Evolutionary conservation across 2,888 invertebrate genomes (phyloP).

Genomic region (Charanyca ferruginea): DNA sequence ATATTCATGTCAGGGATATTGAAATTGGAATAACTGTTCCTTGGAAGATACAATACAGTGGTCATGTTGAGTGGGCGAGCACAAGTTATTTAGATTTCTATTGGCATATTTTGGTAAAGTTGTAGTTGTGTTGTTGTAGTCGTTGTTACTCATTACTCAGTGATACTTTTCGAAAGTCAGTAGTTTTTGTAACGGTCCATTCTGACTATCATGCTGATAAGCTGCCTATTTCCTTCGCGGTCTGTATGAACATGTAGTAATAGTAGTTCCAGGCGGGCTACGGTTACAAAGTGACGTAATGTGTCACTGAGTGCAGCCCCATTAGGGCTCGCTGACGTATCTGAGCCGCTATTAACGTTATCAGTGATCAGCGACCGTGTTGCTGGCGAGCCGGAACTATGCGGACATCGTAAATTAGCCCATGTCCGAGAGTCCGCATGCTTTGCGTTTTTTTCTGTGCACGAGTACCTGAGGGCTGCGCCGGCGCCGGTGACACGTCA

Average conservation of each 20-base stretch:
- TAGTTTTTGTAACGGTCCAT: no score
- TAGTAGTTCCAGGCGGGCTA: neutral
- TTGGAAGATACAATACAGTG: neutral
- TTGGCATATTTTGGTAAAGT: no score
- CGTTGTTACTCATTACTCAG: no score
- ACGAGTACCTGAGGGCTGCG: slow-evolving; percentile 39
- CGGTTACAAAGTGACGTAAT: neutral
- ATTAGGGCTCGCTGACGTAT: slow-evolving; percentile 8
- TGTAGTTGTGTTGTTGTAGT: no score
- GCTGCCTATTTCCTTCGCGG: no score
- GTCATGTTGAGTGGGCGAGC: neutral
- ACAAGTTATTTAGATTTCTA: no score
- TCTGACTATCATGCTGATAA: neutral
- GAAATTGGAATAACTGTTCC: neutral
- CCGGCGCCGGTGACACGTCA: slow-evolving; percentile 57
- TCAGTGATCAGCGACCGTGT: slow-evolving; percentile 16
- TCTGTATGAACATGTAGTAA: no score
- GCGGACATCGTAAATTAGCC: slow-evolving; percentile 55
- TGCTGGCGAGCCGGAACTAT: slow-evolving; percentile 42
- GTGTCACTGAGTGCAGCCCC: neutral
- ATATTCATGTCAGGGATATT: neutral
- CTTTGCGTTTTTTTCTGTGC: slow-evolving; percentile 50
- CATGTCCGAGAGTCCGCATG: slow-evolving; percentile 39
- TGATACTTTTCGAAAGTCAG: no score
- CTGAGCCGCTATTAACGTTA: slow-evolving; percentile 15